Evolutionary conservation across 2,888 invertebrate genomes (phyloP).

Genomic region (Lingula anatina): DNA sequence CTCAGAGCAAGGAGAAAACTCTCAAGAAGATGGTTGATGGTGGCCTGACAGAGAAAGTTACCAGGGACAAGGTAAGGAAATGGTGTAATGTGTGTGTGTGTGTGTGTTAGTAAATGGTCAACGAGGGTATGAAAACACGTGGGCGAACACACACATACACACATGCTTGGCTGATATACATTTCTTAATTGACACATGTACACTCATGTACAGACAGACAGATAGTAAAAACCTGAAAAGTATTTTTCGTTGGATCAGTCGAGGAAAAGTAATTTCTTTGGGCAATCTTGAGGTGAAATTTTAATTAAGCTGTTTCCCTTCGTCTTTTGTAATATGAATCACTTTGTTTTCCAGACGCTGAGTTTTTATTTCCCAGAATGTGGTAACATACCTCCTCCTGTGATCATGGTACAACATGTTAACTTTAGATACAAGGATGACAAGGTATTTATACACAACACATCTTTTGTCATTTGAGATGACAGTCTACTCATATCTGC

Average conservation of each 20-base stretch:
- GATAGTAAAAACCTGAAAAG: no score
- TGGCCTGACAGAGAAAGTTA: constrained; percentile 91
- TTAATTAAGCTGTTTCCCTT: no score
- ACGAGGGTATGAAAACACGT: not conserved
- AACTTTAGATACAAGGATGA: constrained; percentile 82
- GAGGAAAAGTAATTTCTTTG: no score
- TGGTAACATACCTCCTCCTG: constrained; percentile 95
- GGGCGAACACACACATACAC: no score
- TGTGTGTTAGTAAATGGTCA: not conserved
- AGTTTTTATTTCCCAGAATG: constrained; percentile 90
- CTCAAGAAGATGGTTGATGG: constrained; percentile 98
- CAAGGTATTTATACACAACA: constrained; percentile 50
- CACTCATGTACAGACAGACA: no score
- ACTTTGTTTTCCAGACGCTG: constrained; percentile 41
- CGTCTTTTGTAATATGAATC: no score
- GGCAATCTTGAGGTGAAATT: no score
- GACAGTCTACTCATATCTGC: no score
- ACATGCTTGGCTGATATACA: not conserved
- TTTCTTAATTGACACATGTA: no score
- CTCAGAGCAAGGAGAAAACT: constrained; percentile 99
- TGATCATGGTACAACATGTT: constrained; percentile 99
- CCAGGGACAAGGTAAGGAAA: constrained; percentile 66
- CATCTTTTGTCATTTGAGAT: no score
- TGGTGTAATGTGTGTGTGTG: not conserved
- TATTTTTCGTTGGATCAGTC: no score